Percentiles rank a stretch among this genome's conserved stretches.
phyloP scores from a whole-genome alignment of 2,888 invertebrate genomes.

The Melikaiella ostensackeni region DNA sequence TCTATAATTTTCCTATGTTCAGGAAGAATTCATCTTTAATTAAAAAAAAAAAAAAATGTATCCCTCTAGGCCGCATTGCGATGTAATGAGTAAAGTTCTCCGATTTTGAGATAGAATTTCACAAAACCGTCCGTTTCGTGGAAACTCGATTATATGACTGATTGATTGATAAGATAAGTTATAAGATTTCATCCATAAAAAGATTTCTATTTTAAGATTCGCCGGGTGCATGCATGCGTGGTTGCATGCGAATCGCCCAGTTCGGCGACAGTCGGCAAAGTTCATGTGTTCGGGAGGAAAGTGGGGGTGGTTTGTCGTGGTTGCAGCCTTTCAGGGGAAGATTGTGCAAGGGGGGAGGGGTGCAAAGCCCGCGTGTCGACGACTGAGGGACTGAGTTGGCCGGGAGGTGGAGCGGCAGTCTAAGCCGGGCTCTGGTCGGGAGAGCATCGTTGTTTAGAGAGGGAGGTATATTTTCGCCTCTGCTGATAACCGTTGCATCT shows the following conservation, averaged over 20 bases:
- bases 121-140: too few species aligned
- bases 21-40: too few species aligned
- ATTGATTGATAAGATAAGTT: not conserved
- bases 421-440: constrained; percentile 66
- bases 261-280: not conserved
- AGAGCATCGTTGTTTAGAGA: constrained; percentile 52
- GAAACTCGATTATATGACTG: too few species aligned
- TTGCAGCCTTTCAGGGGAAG: not conserved
- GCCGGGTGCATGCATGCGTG: not conserved
- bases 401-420: constrained; percentile 59
- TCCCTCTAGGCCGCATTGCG: too few species aligned
- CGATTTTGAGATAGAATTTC: too few species aligned
- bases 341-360: constrained; percentile 37
- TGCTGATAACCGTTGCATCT: not conserved
- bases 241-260: not conserved
- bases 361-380: constrained; percentile 64
- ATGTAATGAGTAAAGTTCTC: too few species aligned
- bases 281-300: not conserved
- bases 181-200: not conserved
- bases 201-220: not conserved
- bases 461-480: not conserved
- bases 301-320: not conserved
- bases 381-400: constrained; percentile 62
- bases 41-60: too few species aligned
- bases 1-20: too few species aligned